A percentile compares a stretch with the other conserved stretches of the same genome.
Conservation (phyloP, 2,797 vertebrate genomes). For the Phaenicophaeus curvirostris region DNA sequence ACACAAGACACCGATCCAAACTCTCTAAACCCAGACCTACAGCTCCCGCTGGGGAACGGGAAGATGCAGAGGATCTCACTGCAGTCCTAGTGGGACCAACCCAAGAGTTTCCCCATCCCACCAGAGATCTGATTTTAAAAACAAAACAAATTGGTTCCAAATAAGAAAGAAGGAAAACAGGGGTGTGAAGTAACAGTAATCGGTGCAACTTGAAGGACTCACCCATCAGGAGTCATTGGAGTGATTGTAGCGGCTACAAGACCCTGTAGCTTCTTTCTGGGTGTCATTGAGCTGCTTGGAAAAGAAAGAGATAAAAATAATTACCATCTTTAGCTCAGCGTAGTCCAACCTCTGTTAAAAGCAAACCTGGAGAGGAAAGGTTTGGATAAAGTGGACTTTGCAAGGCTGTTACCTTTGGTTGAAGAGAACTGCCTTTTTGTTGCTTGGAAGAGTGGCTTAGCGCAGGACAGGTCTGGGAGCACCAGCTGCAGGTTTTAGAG, state of each 20-base stretch:
- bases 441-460: too few relatives aligned
- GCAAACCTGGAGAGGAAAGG: constrained; percentile 35
- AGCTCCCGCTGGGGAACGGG: neutral
- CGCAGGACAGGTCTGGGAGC: too few relatives aligned
- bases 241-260: constrained; percentile 92
- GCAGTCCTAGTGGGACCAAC: neutral
- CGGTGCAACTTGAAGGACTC: neutral
- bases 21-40: neutral
- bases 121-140: neutral
- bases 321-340: neutral
- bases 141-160: neutral
- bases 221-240: constrained; percentile 88
- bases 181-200: neutral
- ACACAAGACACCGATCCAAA: neutral
- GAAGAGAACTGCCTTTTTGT: neutral
- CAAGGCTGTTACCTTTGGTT: neutral
- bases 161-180: neutral
- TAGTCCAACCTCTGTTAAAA: neutral
- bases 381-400: neutral
- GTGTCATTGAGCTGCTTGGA: constrained; percentile 64
- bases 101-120: neutral
- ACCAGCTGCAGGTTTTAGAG: neutral
- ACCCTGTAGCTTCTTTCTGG: constrained; percentile 77
- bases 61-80: neutral
- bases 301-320: neutral